These are phyloP conservation scores for Petroica traversi DNA, from an alignment of 2,113 vertebrate genomes.

Conservation along the genomic window DNA sequence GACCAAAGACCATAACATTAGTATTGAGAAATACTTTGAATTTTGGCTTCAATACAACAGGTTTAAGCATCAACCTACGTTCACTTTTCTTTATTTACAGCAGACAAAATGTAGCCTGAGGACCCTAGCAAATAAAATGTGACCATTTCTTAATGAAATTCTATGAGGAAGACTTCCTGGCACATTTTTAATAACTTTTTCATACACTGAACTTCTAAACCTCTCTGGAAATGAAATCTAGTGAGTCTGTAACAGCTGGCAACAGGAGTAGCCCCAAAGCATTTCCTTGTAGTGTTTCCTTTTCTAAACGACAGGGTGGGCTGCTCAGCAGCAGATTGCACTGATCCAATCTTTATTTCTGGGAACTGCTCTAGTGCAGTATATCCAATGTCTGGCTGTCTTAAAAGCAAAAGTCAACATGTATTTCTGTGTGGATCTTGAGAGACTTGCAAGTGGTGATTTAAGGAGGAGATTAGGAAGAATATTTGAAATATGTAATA, in stretches of 20 bases:
- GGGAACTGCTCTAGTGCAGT: neutral
- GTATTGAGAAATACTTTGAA: neutral
- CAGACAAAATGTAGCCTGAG: neutral
- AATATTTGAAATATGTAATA: neutral
- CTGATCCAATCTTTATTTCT: neutral
- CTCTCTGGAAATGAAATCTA: neutral
- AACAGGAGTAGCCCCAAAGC: neutral
- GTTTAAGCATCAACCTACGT: neutral
- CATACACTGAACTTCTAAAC: neutral
- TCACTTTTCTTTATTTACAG: neutral
- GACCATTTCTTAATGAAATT: neutral
- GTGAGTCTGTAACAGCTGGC: neutral
- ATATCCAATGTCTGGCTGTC: neutral
- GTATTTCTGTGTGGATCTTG: neutral
- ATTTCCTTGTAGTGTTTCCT: neutral
- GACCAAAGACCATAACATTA: neutral
- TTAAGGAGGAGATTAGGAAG: neutral
- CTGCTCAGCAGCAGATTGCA: neutral
- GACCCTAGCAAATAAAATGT: neutral
- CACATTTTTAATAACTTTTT: neutral
- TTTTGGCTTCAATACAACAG: neutral
- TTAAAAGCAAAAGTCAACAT: neutral
- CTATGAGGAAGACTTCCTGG: neutral
- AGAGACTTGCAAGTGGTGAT: neutral
- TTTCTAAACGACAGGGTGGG: neutral